Percentiles rank a stretch among this genome's conserved stretches.
These are phyloP conservation scores for Pteronotus mesoamericanus DNA, from an alignment of 2,797 vertebrate species.

Conservation along the genomic window DNA sequence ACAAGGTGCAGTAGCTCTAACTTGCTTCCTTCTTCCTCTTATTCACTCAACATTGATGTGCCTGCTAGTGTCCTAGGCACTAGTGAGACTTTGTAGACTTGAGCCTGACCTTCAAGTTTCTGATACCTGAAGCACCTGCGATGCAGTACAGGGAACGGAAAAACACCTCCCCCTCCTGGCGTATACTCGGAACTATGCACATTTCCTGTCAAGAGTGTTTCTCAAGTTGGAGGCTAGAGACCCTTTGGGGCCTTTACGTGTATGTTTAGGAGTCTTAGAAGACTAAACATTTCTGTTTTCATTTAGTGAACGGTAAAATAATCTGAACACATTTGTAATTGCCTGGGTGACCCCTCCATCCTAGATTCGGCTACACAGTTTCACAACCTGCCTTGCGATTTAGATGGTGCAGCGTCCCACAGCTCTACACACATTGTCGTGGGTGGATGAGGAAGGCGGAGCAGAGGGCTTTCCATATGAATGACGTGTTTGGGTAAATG, in stretches of 20 bases:
- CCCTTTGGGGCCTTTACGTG: neutral
- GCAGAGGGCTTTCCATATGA: neutral
- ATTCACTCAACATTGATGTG: neutral
- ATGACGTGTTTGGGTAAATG: neutral
- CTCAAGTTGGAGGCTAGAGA: neutral
- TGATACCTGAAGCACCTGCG: neutral
- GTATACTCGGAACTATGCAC: neutral
- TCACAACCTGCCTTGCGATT: neutral
- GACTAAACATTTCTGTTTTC: neutral
- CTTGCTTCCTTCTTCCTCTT: neutral
- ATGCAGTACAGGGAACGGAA: neutral
- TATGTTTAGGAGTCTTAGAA: neutral
- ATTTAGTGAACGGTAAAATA: neutral
- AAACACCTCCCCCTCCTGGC: neutral
- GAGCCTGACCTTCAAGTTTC: neutral
- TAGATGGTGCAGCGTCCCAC: neutral
- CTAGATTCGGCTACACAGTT: neutral
- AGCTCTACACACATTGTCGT: fast-evolving
- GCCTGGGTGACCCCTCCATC: neutral
- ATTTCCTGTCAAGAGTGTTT: neutral
- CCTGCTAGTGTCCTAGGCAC: neutral
- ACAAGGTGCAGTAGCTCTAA: neutral
- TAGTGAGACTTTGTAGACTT: neutral
- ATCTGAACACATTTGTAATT: neutral
- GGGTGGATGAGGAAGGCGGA: neutral